A percentile compares a stretch with the other conserved stretches of the same genome.
Evolutionary conservation across 2,113 vertebrate species (phyloP).

Genomic region (Gadus chalcogrammus): DNA sequence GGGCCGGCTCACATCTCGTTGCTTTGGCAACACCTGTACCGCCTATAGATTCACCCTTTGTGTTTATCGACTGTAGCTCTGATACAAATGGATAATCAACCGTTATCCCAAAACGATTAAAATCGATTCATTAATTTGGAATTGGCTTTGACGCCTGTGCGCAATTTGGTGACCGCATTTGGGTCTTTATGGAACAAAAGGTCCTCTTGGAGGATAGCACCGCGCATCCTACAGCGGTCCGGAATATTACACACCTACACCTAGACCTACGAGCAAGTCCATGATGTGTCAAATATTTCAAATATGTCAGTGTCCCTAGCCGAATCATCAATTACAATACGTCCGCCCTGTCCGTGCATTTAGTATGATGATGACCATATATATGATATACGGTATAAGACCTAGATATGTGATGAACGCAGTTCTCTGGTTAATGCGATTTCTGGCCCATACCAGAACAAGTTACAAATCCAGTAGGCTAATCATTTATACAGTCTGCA

Average conservation of each 20-base stretch:
- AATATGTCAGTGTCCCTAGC: not conserved
- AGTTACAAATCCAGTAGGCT: not conserved
- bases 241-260: conserved; percentile 23
- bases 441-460: conserved; percentile 34
- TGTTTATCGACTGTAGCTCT: too few relatives aligned
- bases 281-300: not conserved
- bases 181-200: conserved; percentile 66
- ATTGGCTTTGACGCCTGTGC: conserved; percentile 22
- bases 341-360: not conserved
- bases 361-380: not conserved
- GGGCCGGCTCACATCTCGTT: conserved; percentile 68
- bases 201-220: conserved; percentile 45
- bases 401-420: too few relatives aligned
- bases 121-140: not conserved
- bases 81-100: too few relatives aligned
- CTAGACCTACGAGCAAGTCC: not conserved
- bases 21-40: conserved; percentile 77
- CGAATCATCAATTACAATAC: not conserved
- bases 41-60: conserved; percentile 17
- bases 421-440: not conserved
- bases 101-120: too few relatives aligned
- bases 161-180: conserved; percentile 59
- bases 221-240: conserved; percentile 25
- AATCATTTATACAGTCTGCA: not conserved
- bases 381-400: not conserved